Conservation (phyloP, 2,113 vertebrate genomes). For the Lampris megalopsis region DNA sequence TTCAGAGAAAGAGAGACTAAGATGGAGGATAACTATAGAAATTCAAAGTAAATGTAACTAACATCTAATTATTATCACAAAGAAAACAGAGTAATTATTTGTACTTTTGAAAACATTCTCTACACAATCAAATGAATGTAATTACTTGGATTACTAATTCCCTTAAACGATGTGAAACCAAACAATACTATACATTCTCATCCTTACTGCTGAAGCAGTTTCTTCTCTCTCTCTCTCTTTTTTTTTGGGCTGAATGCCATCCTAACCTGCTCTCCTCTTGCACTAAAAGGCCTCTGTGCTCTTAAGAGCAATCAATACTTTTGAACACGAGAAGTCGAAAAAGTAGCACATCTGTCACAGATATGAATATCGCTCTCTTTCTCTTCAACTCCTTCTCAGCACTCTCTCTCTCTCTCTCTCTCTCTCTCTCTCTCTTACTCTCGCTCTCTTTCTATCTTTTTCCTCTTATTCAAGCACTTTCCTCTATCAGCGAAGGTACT, state of each 20-base stretch:
- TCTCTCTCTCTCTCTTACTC: neutral
- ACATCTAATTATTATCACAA: no score
- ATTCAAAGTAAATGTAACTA: no score
- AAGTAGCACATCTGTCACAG: constrained; percentile 16
- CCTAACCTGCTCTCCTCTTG: constrained; percentile 25
- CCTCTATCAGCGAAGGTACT: constrained; percentile 18
- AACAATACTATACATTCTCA: neutral
- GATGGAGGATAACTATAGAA: no score
- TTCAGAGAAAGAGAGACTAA: no score
- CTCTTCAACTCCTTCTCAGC: neutral
- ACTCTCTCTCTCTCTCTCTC: neutral
- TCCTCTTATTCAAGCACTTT: constrained; percentile 23
- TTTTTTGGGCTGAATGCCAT: constrained; percentile 30
- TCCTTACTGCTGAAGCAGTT: neutral
- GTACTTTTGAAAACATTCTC: no score
- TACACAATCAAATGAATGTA: neutral
- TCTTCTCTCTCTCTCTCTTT: neutral
- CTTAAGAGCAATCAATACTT: constrained; percentile 44
- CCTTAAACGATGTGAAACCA: neutral
- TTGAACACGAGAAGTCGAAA: constrained; percentile 44
- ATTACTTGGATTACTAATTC: neutral
- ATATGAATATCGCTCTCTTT: constrained; percentile 15
- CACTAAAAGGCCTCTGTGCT: constrained; percentile 43
- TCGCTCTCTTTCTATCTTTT: neutral
- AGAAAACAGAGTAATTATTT: no score